These are phyloP conservation scores for Corbicula japonica DNA, from an alignment of 2,888 invertebrate species.

Conservation along the genomic window DNA sequence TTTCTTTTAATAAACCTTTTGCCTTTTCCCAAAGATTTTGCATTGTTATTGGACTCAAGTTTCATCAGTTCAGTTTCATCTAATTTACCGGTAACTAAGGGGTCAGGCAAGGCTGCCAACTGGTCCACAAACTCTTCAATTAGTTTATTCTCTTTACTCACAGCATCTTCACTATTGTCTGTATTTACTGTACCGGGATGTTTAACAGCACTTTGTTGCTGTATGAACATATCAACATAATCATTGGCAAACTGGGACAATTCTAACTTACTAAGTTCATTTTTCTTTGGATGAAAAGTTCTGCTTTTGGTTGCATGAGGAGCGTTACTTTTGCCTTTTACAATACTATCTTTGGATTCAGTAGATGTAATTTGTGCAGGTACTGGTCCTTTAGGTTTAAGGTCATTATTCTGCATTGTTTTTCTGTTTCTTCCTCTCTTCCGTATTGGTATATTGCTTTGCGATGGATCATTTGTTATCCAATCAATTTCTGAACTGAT, in stretches of 20 bases:
- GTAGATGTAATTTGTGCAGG: not conserved
- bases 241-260: not conserved
- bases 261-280: slow-evolving; percentile 4
- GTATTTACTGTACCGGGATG: not conserved
- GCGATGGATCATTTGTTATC: slow-evolving; percentile 50
- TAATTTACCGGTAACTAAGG: slow-evolving; percentile 54
- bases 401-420: not conserved
- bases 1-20: not conserved
- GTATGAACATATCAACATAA: slow-evolving; percentile 5
- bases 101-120: slow-evolving; percentile 47
- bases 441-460: slow-evolving; percentile 64
- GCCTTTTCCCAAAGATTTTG: not conserved
- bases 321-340: not conserved
- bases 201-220: not conserved
- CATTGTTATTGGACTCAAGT: slow-evolving; percentile 8
- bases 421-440: slow-evolving; percentile 60
- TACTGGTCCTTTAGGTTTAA: not conserved
- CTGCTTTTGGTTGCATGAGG: not conserved
- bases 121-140: slow-evolving; percentile 19
- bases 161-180: not conserved
- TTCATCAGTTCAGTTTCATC: slow-evolving; percentile 58
- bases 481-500: slow-evolving; percentile 47
- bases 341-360: not conserved
- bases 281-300: slow-evolving; percentile 12
- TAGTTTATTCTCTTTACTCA: not conserved